Conservation (phyloP, 2,797 vertebrate genomes). For the Masticophis lateralis region DNA sequence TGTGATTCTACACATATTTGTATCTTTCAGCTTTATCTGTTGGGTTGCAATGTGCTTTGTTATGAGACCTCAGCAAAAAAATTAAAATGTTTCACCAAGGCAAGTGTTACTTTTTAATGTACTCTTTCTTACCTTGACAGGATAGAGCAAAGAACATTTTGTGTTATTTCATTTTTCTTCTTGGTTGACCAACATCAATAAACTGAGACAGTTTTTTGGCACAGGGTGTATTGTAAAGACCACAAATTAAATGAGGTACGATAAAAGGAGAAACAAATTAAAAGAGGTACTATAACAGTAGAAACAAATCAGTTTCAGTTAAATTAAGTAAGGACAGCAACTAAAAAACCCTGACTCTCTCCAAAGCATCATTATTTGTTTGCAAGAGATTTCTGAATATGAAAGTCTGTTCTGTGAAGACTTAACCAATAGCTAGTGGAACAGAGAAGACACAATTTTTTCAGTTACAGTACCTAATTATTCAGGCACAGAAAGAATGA, state of each 20-base stretch:
- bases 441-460: neutral
- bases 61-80: neutral
- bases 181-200: neutral
- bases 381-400: neutral
- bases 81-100: neutral
- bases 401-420: neutral
- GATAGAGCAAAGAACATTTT: neutral
- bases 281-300: neutral
- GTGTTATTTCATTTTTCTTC: neutral
- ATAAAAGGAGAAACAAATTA: too few relatives aligned
- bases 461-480: neutral
- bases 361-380: neutral
- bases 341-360: too few relatives aligned
- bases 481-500: neutral
- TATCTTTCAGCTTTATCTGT: neutral
- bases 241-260: neutral
- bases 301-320: neutral
- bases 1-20: neutral
- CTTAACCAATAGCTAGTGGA: neutral
- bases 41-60: neutral
- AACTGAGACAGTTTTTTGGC: neutral
- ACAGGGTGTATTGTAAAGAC: neutral
- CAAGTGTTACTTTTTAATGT: neutral
- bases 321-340: neutral
- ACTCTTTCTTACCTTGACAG: neutral